Evolutionary conservation across 2,888 invertebrate species (phyloP), one percentile per base, ranked within the genome.

Genomic region (Aporophyla lueneburgensis): DNA sequence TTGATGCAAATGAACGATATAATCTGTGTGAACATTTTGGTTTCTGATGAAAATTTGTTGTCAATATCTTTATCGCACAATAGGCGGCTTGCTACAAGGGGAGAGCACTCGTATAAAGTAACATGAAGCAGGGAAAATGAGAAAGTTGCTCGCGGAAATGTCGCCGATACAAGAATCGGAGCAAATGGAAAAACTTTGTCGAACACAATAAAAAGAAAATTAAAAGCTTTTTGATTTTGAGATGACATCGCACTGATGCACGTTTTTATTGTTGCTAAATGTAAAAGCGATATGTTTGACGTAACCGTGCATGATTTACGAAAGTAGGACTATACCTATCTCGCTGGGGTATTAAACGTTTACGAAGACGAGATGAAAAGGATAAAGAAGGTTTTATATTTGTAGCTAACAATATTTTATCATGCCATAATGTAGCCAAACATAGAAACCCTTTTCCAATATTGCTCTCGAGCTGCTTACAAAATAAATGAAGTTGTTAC

Each of bases 161-260:
- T 91, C 86, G 90, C 89, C 90, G 91, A 93, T 93, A 93, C 92
- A 91, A 89, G 89, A 92, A 92, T 92, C 89, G 91, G 90, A 87
- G 92, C 89, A 93, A 93, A 94, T 93, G 93, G 93, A 93, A 94
- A 94, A 94, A 93, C 91, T 93, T 94, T 92, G 91, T 91, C 86
- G 85, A 88, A 90, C 88, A 87, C 86, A 89, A 89, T 90, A 90
- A 91, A 91, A 90, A 90, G 88, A 90, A 91, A 92, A 91, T 91
- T 91, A 90, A 91, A 92, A 90, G 87, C 89, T 88, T 90, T 91
- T 89, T 89, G 90, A 91, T 91, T 90, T 87, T 89, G 74, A 87
- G 85, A 87, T 86, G 83, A 80, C 81, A 75, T 81, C 61, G 56
- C 51, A 49, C 43, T 83, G 81, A 76, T 82, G 70, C 76, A 77